Conservation (phyloP, 2,113 vertebrate species). For the Desmodus rotundus region DNA sequence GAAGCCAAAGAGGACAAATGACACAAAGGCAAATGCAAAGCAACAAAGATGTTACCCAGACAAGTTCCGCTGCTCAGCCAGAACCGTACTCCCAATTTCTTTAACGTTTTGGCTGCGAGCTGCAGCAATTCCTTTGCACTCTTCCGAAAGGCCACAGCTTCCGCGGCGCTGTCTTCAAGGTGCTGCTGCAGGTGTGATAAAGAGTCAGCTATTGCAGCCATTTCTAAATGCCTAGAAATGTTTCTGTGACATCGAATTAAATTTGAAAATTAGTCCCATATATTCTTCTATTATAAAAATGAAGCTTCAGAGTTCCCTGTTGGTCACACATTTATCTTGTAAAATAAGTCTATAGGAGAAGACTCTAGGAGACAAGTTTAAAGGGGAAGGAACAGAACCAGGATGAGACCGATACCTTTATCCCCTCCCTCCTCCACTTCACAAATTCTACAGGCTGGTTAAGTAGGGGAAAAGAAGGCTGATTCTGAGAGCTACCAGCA, state of each 20-base stretch:
- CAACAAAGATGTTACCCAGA: conserved; percentile 83
- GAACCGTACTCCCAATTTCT: conserved; percentile 86
- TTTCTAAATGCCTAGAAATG: neutral
- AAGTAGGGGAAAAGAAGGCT: neutral
- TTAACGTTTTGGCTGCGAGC: conserved; percentile 84
- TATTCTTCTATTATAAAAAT: conserved; percentile 5
- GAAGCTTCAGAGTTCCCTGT: neutral
- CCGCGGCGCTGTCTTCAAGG: conserved; percentile 89
- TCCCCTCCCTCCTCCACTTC: neutral
- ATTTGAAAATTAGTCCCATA: neutral
- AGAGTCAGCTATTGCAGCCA: neutral
- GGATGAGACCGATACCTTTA: neutral
- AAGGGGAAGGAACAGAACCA: neutral
- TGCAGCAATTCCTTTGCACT: conserved; percentile 91
- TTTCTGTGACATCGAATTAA: conserved; percentile 5
- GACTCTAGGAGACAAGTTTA: conserved; percentile 1
- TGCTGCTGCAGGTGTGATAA: conserved; percentile 83
- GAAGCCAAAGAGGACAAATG: neutral
- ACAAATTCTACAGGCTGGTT: neutral
- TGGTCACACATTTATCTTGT: neutral
- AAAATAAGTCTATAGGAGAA: neutral
- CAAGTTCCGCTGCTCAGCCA: conserved; percentile 99
- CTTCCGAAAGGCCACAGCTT: conserved; percentile 89
- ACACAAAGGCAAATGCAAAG: neutral
- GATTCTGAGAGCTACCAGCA: neutral